A percentile compares a stretch with the other conserved stretches of the same genome.
phyloP scores from a whole-genome alignment of 2,888 invertebrate species.

The Torymus auratus region DNA sequence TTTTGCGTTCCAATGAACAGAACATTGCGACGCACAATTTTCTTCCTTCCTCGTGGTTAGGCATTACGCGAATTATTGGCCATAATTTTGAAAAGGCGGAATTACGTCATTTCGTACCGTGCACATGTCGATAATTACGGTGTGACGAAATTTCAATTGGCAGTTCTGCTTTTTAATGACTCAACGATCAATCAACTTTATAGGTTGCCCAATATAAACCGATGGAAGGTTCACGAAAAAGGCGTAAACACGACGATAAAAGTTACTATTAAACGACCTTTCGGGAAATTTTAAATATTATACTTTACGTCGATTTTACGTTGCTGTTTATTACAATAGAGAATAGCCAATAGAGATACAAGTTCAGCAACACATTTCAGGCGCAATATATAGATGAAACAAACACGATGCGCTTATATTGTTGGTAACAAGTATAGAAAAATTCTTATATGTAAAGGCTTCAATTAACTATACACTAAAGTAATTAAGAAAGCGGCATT shows the following conservation, averaged over 20 bases:
- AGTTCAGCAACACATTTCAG: no score
- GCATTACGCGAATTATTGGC: conserved; percentile 22
- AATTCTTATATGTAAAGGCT: no score
- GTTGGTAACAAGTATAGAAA: no score
- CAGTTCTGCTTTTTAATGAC: conserved; percentile 13
- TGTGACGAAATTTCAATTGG: conserved; percentile 25
- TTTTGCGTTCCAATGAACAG: conserved; percentile 49
- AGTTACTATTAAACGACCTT: neutral
- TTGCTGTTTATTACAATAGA: no score
- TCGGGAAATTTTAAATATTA: no score
- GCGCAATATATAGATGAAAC: no score
- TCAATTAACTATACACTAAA: no score
- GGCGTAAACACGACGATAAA: conserved; percentile 21
- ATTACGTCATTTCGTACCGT: conserved; percentile 2
- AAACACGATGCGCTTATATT: no score
- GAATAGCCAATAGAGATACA: no score
- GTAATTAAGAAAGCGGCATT: no score
- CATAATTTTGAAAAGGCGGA: conserved; percentile 23
- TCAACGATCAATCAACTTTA: conserved; percentile 30
- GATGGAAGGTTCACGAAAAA: neutral
- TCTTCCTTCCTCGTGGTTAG: conserved; percentile 32
- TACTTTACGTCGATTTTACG: no score
- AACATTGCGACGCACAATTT: conserved; percentile 41
- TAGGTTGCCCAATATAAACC: neutral
- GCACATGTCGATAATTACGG: conserved; percentile 12